phyloP scores from a whole-genome alignment of 53 echinoderm and acorn worm species.

The Paracentrotus lividus region DNA sequence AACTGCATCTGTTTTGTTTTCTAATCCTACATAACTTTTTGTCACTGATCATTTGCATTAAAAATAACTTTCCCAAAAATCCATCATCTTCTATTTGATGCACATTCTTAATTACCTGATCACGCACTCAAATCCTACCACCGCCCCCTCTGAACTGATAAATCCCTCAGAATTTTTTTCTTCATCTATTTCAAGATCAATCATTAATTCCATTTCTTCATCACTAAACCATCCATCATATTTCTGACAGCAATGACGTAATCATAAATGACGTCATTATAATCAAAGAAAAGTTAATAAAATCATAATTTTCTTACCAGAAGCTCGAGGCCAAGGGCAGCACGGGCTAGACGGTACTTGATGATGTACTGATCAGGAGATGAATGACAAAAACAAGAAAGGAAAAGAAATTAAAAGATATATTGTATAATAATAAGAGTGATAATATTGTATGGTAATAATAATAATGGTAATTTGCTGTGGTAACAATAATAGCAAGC shows the following conservation, averaged over 20 bases:
- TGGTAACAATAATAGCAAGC: no score
- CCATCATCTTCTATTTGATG: background rate
- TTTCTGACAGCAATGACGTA: background rate
- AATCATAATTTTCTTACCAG: background rate
- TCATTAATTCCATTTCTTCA: background rate
- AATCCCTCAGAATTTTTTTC: no score
- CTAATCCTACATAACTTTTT: no score
- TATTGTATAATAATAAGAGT: no score
- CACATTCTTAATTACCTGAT: no score
- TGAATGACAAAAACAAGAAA: background rate
- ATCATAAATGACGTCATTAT: background rate
- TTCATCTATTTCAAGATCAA: background rate
- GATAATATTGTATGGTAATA: no score
- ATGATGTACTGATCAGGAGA: slow-evolving; percentile 75
- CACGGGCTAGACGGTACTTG: slow-evolving; percentile 84
- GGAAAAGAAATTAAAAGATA: background rate
- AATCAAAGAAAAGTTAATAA: background rate
- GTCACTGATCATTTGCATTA: background rate
- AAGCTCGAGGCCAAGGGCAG: slow-evolving; percentile 76
- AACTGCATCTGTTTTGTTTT: no score
- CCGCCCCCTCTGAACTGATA: no score
- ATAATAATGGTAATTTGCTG: no score
- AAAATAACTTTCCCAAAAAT: background rate
- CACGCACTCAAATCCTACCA: no score
- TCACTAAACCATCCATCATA: background rate